phyloP scores from a whole-genome alignment of 2,113 vertebrate genomes.

The Glaucomys volans region DNA sequence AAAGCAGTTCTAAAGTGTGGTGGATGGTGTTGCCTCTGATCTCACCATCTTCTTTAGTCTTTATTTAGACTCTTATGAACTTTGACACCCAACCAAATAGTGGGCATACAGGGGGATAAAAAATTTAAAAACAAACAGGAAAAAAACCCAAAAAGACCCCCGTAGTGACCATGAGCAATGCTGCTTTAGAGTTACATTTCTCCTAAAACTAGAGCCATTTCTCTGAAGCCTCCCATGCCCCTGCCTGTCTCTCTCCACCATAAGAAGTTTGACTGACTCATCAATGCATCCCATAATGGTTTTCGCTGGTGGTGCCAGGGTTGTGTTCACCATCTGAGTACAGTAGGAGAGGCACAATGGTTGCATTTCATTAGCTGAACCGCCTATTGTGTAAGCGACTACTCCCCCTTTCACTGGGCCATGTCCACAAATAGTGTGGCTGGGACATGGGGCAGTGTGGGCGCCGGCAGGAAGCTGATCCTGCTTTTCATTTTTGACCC shows the following conservation, averaged over 20 bases:
- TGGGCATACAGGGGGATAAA: neutral
- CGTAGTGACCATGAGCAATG: neutral
- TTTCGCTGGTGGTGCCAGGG: slow-evolving; percentile 80
- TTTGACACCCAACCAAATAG: neutral
- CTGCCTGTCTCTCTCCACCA: slow-evolving; percentile 24
- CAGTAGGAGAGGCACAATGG: slow-evolving; percentile 81
- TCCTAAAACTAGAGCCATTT: neutral
- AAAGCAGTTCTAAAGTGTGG: neutral
- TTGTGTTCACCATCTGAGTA: slow-evolving; percentile 66
- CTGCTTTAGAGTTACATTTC: neutral
- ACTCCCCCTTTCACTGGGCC: slow-evolving; percentile 65
- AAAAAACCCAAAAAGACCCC: neutral
- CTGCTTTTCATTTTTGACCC: slow-evolving; percentile 44
- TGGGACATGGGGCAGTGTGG: slow-evolving; percentile 33
- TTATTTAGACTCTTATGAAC: neutral
- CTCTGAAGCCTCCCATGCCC: slow-evolving; percentile 16
- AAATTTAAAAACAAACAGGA: neutral
- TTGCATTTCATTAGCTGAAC: slow-evolving; percentile 82
- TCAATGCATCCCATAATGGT: slow-evolving; percentile 62
- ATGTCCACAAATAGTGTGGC: slow-evolving; percentile 68
- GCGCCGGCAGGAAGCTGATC: slow-evolving; percentile 43
- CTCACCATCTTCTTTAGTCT: neutral
- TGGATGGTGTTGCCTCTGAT: neutral
- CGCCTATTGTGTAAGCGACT: slow-evolving; percentile 82
- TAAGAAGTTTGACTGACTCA: slow-evolving; percentile 75